A percentile compares a stretch with the other conserved stretches of the same genome.
These are phyloP conservation scores for Papilio polytes DNA, from an alignment of 1,140 invertebrate genomes.

Conservation along the genomic window DNA sequence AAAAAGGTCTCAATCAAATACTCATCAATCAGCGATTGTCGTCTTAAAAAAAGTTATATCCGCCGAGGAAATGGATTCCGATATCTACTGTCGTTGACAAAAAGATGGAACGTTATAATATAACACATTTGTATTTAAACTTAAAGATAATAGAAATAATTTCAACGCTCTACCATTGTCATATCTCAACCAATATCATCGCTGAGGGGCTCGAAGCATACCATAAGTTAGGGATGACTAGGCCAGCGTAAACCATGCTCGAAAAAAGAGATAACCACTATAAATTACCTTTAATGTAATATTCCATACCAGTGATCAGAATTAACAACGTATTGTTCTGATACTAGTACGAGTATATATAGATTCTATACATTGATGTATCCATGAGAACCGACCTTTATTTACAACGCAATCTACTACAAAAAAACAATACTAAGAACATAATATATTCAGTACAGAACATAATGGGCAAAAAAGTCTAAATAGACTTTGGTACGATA, in stretches of 20 bases:
- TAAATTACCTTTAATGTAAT: background rate
- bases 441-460: background rate
- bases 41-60: slow-evolving; percentile 31
- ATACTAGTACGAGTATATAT: no score
- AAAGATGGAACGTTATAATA: background rate
- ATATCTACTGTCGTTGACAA: slow-evolving; percentile 8
- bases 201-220: no score
- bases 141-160: background rate
- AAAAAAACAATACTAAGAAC: background rate
- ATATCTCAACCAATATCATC: no score
- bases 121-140: background rate
- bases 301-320: slow-evolving; percentile 1
- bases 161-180: no score
- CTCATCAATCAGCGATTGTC: slow-evolving; percentile 31
- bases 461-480: background rate
- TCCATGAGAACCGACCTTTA: background rate
- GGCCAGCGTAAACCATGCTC: no score
- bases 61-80: slow-evolving; percentile 20
- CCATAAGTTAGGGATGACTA: no score
- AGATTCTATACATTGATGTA: background rate
- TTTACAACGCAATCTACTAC: background rate
- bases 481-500: no score
- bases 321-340: background rate
- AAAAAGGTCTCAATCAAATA: slow-evolving; percentile 23
- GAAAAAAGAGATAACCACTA: no score